These are phyloP conservation scores for Rhamnusium bicolor DNA, from an alignment of 2,888 invertebrate genomes.

Conservation along the genomic window DNA sequence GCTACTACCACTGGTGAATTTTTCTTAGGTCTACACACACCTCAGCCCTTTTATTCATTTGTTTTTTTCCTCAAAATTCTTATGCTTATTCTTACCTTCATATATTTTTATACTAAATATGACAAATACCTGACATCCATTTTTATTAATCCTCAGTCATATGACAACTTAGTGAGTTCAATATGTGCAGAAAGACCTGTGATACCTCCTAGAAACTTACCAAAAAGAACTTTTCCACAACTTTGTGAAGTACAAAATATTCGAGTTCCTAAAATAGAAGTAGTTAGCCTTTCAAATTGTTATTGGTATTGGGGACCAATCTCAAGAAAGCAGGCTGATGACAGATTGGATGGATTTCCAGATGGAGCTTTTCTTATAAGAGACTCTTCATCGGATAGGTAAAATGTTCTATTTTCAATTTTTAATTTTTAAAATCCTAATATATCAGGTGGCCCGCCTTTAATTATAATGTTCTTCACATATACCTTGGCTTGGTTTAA, in stretches of 20 bases:
- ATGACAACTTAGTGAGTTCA: conserved; percentile 30
- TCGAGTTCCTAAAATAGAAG: conserved; percentile 60
- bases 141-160: conserved; percentile 10
- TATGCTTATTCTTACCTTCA: background rate
- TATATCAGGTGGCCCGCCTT: too few relatives aligned
- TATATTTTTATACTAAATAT: background rate
- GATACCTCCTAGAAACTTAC: conserved; percentile 46
- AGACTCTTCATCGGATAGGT: conserved; percentile 81
- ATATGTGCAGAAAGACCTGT: conserved; percentile 35
- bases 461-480: too few relatives aligned
- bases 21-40: too few relatives aligned
- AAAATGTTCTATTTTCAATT: background rate
- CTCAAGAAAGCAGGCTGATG: conserved; percentile 81
- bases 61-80: background rate
- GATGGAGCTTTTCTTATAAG: conserved; percentile 86
- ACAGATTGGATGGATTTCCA: conserved; percentile 78
- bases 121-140: background rate
- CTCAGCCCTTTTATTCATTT: too few relatives aligned
- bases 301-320: conserved; percentile 91
- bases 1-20: too few relatives aligned
- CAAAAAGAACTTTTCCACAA: conserved; percentile 42
- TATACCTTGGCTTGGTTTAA: too few relatives aligned
- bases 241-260: conserved; percentile 40
- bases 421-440: background rate
- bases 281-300: conserved; percentile 70